Base-by-base conservation (phyloP, 2,888 invertebrate species). In the Oxystoma pomonae region DNA sequence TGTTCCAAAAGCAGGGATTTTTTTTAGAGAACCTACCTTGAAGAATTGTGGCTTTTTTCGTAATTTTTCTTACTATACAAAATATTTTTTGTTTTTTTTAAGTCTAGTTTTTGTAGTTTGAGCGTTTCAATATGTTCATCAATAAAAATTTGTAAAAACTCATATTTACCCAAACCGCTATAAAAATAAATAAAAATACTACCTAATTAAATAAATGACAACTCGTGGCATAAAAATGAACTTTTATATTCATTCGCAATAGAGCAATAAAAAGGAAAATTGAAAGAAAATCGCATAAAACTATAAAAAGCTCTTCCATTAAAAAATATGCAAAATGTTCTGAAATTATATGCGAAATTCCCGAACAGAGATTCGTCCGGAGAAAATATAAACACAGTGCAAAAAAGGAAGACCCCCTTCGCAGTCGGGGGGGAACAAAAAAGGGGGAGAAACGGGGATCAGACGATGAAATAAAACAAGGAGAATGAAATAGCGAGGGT, bases 401-500 rank as follows among this genome's bases (percentile, higher is more conserved):
- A n/a, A n/a, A 12, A 35, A 35, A 35, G 35, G 35, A 12, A 35
- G 35, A 3, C 35, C 35, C 35, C 35, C 5, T 35, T 12, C 70
- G 71, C 60, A 49, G 51, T 58, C 16, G 63, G 62, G 65, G 61
- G 58, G 63, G 64, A 58, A 67, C 62, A 67, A 65, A 65, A 63
- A 62, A 63, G 59, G 62, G 74, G 76, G 75, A 78, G 80, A 79
- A 81, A 81, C 81, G 77, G 12, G 77, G 76, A 78, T 79, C 78
- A 77, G 78, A 77, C 79, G 80, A 80, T 79, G 78, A 78, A 79
- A 79, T 78, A 78, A 79, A 79, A 79, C 79, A 79, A 79, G 79
- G 78, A 74, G 74, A 81, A 80, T 80, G 81, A 80, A 79, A 79
- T 77, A 81, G 81, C 79, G 80, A 81, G 79, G 77, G 78, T 78